phyloP scores from a whole-genome alignment of 2,797 vertebrate genomes.

The Monodelphis domestica region DNA sequence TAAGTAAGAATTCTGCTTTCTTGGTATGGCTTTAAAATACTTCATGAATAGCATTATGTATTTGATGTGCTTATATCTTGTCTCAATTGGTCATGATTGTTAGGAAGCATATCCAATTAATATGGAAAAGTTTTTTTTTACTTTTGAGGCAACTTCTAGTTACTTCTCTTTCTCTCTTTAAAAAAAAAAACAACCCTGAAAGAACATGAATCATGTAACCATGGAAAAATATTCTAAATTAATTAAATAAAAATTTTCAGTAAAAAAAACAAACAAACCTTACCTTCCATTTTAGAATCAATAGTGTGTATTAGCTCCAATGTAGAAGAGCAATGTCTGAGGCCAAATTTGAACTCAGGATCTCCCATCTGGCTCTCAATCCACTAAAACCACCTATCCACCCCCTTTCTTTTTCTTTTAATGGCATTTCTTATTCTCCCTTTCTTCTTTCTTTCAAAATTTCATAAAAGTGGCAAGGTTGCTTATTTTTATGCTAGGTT shows the following conservation, averaged over 20 bases:
- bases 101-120: not conserved
- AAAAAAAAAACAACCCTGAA: too few relatives aligned
- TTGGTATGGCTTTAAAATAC: constrained; percentile 21
- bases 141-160: not conserved
- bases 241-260: too few relatives aligned
- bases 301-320: too few relatives aligned
- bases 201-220: too few relatives aligned
- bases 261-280: too few relatives aligned
- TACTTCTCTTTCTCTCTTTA: not conserved
- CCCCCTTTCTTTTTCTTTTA: not conserved
- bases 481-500: not conserved
- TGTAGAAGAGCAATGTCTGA: too few relatives aligned
- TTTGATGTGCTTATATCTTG: not conserved
- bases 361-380: too few relatives aligned
- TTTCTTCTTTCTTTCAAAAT: not conserved
- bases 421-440: not conserved
- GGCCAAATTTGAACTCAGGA: too few relatives aligned
- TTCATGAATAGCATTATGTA: not conserved
- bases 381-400: too few relatives aligned
- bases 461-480: not conserved
- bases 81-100: not conserved
- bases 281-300: too few relatives aligned
- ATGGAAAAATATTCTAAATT: too few relatives aligned
- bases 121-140: not conserved
- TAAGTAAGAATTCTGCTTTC: constrained; percentile 54